These are phyloP conservation scores for Plagodis pulveraria DNA, from an alignment of 2,888 invertebrate species.

Conservation along the genomic window DNA sequence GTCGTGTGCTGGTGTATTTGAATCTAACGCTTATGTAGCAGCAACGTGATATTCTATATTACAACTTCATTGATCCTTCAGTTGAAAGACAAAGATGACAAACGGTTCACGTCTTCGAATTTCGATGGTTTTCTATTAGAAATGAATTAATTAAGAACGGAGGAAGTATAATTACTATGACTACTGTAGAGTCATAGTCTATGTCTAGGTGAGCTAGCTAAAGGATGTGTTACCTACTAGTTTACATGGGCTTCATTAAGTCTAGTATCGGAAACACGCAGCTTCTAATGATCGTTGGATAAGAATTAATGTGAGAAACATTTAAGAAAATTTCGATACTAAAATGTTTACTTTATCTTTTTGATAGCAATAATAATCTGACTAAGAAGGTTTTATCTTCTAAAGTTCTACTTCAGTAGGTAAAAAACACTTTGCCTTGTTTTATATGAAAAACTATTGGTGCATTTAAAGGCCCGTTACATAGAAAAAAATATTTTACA, in stretches of 20 bases:
- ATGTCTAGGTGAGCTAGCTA: constrained; percentile 41
- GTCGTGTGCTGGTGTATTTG: constrained; percentile 73
- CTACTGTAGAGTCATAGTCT: constrained; percentile 28
- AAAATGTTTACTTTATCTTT: too few species aligned
- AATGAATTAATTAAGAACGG: constrained; percentile 36
- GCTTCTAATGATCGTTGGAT: constrained; percentile 40
- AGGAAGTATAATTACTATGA: constrained; percentile 27
- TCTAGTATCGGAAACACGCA: constrained; percentile 10
- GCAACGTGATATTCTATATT: constrained; percentile 33
- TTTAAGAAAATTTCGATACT: too few species aligned
- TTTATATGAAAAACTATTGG: too few species aligned
- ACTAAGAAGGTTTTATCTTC: too few species aligned
- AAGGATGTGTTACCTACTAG: constrained; percentile 40
- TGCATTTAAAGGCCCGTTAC: too few species aligned
- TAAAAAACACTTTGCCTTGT: too few species aligned
- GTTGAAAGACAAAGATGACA: constrained; percentile 33
- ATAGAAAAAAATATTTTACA: too few species aligned
- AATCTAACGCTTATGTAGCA: constrained; percentile 46
- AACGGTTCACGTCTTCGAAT: too few species aligned
- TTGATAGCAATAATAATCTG: too few species aligned
- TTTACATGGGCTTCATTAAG: constrained; percentile 31
- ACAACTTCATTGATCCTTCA: constrained; percentile 33
- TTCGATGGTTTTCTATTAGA: constrained; percentile 39
- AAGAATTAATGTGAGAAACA: constrained; percentile 79
- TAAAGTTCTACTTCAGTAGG: too few species aligned